Base-by-base conservation (phyloP, 1,140 invertebrate species). In the Eurosta solidaginis region DNA sequence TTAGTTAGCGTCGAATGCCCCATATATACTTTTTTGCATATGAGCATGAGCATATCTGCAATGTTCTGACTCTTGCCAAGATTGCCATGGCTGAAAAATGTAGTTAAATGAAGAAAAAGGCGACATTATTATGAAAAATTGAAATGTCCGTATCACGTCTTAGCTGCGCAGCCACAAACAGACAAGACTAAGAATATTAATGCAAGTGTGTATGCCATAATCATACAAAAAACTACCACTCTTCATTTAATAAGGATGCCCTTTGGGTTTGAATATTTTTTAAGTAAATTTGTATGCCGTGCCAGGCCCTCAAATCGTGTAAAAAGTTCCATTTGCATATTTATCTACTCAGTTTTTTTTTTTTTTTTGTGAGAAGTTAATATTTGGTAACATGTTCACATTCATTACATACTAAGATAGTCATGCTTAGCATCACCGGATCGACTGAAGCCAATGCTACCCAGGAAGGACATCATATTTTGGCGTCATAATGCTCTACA, bases 121-220 rank as follows among this genome's bases (percentile, higher is more conserved):
- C 7, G 59, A 40, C 59, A 68, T 68, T 68, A 68, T 68, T 29
- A 68, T 68, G n/a, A 40, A 68, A 68, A 36, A 68, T 68, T 68
- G 33, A 68, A 40, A 40, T 68, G 29, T 5, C 29, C 12, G 25
- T 14, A 27, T 3, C 9, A 59, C 54, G 20, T 3, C n/a, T 10
- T 10, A 68, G 33, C 33, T 68, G 6, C 59, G 33, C 33, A 68
- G n/a, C 33, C 33, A n/a, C n/a, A n/a, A 9, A 1, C 27, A 33
- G 33, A 68, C 59, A 68, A 40, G 59, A 29, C 22, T 40, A 68
- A 33, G 33, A 29, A 68, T 68, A 68, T 40, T 3, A n/a, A 68
- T n/a, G 20, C 54, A 17, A 17, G 9, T 25, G 50, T 25, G 27
- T 25, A 54, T 54, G 14, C 50, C 14, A 25, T 25, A 25, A 6